Evolutionary conservation across 2,797 vertebrate species (phyloP).

Genomic region (Onychomys arenicola): DNA sequence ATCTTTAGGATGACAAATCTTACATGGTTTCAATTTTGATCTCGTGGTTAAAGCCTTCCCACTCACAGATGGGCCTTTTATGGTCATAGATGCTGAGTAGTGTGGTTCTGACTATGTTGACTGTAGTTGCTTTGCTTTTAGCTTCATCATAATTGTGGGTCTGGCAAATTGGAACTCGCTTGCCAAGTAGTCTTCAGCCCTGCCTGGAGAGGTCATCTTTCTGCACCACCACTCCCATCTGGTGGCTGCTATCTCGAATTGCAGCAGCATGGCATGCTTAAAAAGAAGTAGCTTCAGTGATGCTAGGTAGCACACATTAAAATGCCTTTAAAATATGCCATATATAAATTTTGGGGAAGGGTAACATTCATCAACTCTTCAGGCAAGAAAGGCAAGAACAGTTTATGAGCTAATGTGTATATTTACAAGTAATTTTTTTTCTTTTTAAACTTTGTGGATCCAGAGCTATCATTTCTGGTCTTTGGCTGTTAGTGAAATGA

Average conservation of each 20-base stretch:
- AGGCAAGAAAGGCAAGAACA: background rate
- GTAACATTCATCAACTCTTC: background rate
- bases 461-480: background rate
- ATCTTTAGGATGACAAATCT: conserved; percentile 18
- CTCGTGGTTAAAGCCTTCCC: conserved; percentile 29
- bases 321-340: conserved; percentile 1
- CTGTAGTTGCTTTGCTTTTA: conserved; percentile 24
- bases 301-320: background rate
- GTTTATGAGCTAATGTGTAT: background rate
- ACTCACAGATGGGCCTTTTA: conserved; percentile 3
- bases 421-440: background rate
- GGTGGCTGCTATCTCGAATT: conserved; percentile 67
- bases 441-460: background rate
- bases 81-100: conserved; percentile 2
- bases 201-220: conserved; percentile 27
- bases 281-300: background rate
- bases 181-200: background rate
- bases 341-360: background rate
- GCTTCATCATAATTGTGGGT: background rate
- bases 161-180: background rate
- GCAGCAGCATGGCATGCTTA: background rate
- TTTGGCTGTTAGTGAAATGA: background rate
- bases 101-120: background rate
- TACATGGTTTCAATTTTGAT: conserved; percentile 35
- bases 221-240: conserved; percentile 66